Conservation (phyloP, 2,113 vertebrate genomes). For the Cochlearius cochlearius region DNA sequence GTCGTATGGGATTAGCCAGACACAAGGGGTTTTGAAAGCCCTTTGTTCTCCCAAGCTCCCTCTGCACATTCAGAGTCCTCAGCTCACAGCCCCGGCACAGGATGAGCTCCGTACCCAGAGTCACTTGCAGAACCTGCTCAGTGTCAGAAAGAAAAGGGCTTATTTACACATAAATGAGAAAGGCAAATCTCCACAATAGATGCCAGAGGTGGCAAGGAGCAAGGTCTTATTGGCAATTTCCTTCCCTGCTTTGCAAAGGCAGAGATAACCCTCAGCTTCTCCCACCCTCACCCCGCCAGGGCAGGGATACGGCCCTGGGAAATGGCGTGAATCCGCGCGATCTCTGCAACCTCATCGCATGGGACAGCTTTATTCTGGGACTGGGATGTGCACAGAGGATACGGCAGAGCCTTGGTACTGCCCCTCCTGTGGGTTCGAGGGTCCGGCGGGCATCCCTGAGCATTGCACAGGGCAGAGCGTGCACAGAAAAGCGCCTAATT, state of each 20-base stretch:
- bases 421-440: background rate
- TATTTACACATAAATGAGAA: conserved; percentile 42
- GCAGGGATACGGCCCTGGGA: background rate
- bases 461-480: background rate
- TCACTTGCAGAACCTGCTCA: background rate
- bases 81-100: background rate
- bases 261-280: background rate
- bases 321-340: fast-evolving
- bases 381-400: background rate
- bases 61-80: background rate
- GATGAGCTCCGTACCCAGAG: background rate
- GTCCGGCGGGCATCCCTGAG: background rate
- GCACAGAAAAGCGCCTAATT: background rate
- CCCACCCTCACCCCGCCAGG: background rate
- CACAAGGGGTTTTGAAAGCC: background rate
- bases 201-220: background rate
- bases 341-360: fast-evolving
- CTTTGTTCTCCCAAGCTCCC: background rate
- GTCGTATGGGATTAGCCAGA: background rate
- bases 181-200: background rate
- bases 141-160: background rate
- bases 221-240: background rate
- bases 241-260: background rate
- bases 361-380: background rate
- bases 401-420: background rate